Base-by-base conservation (phyloP, 2,888 invertebrate species). In the Sinodicranocentrus sp. region DNA sequence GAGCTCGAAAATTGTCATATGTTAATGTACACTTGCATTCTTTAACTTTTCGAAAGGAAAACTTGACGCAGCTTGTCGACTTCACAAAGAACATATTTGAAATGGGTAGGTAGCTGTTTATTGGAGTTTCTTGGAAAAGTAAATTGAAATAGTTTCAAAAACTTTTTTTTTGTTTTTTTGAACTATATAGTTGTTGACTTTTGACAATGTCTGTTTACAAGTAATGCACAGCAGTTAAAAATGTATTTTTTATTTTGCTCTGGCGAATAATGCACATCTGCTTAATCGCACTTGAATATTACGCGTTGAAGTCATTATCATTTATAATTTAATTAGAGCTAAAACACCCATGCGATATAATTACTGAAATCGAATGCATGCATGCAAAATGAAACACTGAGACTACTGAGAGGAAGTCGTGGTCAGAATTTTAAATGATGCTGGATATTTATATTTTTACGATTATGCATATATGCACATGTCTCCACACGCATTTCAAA, bases 381-480 rank as follows among this genome's bases (percentile, higher is more conserved):
- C 39, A 39, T 13, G 8, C 39, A 13, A 39, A 48, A 48, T 48
- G 48, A 10, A 5, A 48, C n/a, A 48, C 17, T n/a, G 48, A 15
- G n/a, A n/a, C 15, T 10, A 15, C 3, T 48, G n/a, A n/a, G 48
- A n/a, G n/a, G 23, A 57, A 21, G 21, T 3, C 57, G n/a, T 57
- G 57, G 23, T 8, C 19, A 57, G 57, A 57, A 57, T 57, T 57
- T 57, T 23, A 57, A 57, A 23, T 57, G 57, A 48, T n/a, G n/a
- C n/a, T 48, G 48, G 5, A 39, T 39, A 39, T 8, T 8, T 39
- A 39, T 39, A n/a, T n/a, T n/a, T n/a, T n/a, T n/a, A n/a, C n/a
- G n/a, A n/a, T n/a, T n/a, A n/a, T n/a, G n/a, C n/a, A n/a, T n/a
- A n/a, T n/a, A n/a, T n/a, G n/a, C n/a, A n/a, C n/a, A n/a, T n/a